These are phyloP conservation scores for Chelonoidis abingdonii DNA, from an alignment of 2,113 vertebrate genomes.

Conservation along the genomic window DNA sequence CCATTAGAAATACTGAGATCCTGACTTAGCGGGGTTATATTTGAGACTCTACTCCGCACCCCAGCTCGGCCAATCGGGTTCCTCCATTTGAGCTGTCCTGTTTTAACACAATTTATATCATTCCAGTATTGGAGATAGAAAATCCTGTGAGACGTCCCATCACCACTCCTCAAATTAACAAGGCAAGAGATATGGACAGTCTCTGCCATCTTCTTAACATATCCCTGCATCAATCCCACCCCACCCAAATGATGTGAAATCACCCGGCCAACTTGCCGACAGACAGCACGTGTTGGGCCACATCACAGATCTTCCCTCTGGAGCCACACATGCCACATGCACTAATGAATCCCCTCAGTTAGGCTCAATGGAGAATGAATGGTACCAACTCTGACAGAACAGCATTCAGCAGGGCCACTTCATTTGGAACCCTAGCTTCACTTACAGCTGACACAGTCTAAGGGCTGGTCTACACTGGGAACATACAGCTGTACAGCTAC, in stretches of 20 bases:
- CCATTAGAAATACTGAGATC: not conserved
- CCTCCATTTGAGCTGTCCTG: not conserved
- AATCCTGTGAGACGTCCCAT: not conserved
- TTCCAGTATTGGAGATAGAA: not conserved
- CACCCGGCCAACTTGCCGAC: not conserved
- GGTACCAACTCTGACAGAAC: not conserved
- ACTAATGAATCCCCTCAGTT: not conserved
- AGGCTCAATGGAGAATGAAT: not conserved
- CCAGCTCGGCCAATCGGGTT: not conserved
- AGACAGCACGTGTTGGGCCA: accelerated
- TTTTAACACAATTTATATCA: not conserved
- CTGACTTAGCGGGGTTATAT: not conserved
- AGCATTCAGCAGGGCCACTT: not conserved
- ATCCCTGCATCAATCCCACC: not conserved
- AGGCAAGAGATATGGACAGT: not conserved
- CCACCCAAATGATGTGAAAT: not conserved
- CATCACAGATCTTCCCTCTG: not conserved
- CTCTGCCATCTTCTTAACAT: not conserved
- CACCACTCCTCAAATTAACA: not conserved
- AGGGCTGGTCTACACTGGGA: not conserved
- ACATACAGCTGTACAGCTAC: not conserved
- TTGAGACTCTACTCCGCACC: not conserved
- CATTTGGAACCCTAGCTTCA: not conserved
- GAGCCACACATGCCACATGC: accelerated
- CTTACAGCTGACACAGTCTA: not conserved